Conservation (phyloP, 2,113 vertebrate species). For the Corythaeola cristata region DNA sequence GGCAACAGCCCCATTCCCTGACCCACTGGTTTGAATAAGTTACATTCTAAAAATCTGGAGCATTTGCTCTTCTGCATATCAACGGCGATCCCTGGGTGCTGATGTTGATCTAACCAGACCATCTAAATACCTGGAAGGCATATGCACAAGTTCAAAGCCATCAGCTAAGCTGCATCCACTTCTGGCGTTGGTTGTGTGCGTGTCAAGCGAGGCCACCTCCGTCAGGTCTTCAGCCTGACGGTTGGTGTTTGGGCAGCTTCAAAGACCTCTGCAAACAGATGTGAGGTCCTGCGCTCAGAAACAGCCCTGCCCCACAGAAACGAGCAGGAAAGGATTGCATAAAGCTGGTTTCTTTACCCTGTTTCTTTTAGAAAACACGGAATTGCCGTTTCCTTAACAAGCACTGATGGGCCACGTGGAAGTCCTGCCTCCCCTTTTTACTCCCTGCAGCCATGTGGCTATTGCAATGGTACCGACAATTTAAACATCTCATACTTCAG, state of each 20-base stretch:
- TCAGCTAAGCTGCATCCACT: neutral
- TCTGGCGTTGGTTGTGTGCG: neutral
- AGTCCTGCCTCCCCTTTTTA: neutral
- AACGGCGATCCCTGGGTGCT: neutral
- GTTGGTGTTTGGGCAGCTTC: neutral
- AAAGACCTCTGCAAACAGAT: neutral
- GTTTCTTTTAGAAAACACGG: neutral
- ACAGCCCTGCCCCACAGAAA: neutral
- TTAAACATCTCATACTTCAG: neutral
- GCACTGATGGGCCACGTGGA: too few relatives aligned
- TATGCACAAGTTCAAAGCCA: neutral
- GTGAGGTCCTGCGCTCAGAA: neutral
- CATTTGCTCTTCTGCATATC: constrained; percentile 45
- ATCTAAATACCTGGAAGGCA: neutral
- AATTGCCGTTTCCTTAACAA: neutral
- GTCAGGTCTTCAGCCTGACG: neutral
- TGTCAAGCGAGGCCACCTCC: neutral
- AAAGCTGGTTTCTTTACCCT: neutral
- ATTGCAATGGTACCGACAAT: neutral
- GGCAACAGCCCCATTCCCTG: neutral
- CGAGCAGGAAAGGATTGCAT: neutral
- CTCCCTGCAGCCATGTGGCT: neutral
- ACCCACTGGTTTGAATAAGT: neutral
- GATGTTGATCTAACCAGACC: constrained; percentile 36
- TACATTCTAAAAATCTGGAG: neutral